Evolutionary conservation across 2,113 vertebrate genomes (phyloP), one percentile per base, ranked within the genome.

Genomic region (Fukomys damarensis): DNA sequence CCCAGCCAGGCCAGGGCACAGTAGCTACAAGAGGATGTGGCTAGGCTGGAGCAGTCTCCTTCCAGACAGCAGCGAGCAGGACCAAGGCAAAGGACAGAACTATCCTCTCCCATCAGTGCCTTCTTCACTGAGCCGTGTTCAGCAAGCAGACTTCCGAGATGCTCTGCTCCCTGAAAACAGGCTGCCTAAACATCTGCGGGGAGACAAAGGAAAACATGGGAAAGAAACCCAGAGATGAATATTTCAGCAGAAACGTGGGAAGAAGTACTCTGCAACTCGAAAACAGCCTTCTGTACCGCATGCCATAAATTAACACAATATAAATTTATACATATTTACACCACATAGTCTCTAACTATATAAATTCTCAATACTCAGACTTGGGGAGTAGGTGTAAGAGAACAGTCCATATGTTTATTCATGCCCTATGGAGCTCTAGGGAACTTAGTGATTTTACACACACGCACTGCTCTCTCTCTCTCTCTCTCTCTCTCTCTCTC

Each of bases 221-320:
- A 93, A 97, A 98, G 96, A 94, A 98, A 98, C 98, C 98, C 97
- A 79, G 91, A 98, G 97, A 98, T 98, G 98, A 98, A 98, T 98
- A 98, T 99, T 99, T 99, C 98, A 98, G 98, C 98, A 98, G 97
- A 98, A 97, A 98, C 66, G 98, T 98, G 98, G 98, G 98, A 98
- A 98, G 98, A 96, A 98, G 98, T 98, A 98, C 98, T 97, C 97
- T 98, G 97, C 95, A 98, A 98, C 98, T 98, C 97, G 98, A 95
- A 97, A 98, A 98, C 98, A 98, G 98, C 98, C 98, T 98, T 98
- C 98, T 98, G 98, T 98, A 98, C 98, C 74, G 72, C 98, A 98
- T 98, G 98, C 98, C 98, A 99, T 99, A 99, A 99, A 99, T 99
- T 99, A 99, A 98, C 98, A 99, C 98, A 98, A 98, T 98, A 98